Evolutionary conservation across 2,113 vertebrate species (phyloP).

Genomic region (Ptilonorhynchus violaceus): DNA sequence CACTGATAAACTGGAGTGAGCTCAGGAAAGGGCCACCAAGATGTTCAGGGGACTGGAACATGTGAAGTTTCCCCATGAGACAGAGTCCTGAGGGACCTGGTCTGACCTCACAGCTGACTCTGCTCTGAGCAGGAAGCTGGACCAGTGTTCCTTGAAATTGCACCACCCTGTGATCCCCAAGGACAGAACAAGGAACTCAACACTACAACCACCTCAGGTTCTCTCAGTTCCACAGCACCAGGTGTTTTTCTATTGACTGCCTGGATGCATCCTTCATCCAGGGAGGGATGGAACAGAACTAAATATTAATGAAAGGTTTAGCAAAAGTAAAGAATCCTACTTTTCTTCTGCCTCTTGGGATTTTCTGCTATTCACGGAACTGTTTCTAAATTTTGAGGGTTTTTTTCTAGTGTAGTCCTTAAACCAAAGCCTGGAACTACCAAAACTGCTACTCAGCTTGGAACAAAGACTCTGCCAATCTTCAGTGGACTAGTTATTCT

Average conservation of each 20-base stretch:
- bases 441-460: not conserved
- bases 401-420: not conserved
- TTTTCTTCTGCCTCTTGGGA: not conserved
- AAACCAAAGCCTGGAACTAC: not conserved
- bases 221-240: not conserved
- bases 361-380: not conserved
- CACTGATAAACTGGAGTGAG: not conserved
- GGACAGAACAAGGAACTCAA: not conserved
- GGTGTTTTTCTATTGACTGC: not conserved
- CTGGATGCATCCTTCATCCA: not conserved
- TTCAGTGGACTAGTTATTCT: not conserved
- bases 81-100: not conserved
- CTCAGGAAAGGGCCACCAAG: not conserved
- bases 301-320: not conserved
- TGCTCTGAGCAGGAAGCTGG: not conserved
- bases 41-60: not conserved
- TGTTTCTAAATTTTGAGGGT: not conserved
- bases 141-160: not conserved
- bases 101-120: not conserved
- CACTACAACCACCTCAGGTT: not conserved
- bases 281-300: not conserved
- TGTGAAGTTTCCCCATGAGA: rapidly evolving
- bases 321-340: not conserved
- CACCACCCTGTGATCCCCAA: not conserved
- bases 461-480: not conserved